Conservation (phyloP, 2,797 vertebrate genomes). For the Sebastiscus albofasciatus region DNA sequence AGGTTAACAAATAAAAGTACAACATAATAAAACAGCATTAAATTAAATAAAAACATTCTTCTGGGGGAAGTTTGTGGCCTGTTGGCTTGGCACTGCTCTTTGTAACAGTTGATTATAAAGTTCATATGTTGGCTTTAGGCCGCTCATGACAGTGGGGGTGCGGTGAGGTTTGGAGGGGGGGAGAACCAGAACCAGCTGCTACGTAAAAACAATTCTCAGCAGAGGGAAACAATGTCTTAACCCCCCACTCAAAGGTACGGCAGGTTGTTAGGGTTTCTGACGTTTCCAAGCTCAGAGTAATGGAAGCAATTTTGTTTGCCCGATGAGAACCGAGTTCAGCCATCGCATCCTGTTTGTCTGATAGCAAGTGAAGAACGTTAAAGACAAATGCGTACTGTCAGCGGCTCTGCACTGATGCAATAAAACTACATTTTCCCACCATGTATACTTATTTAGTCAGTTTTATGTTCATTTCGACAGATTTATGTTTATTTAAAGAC, state of each 20-base stretch:
- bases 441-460: background rate
- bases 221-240: slow-evolving; percentile 58
- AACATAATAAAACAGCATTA: slow-evolving; percentile 3
- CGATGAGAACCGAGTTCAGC: slow-evolving; percentile 39
- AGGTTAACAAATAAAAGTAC: background rate
- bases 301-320: slow-evolving; percentile 56
- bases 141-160: slow-evolving; percentile 54
- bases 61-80: slow-evolving; percentile 46
- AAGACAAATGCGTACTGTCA: slow-evolving; percentile 32
- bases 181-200: slow-evolving; percentile 74
- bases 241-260: slow-evolving; percentile 57
- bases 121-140: slow-evolving; percentile 68
- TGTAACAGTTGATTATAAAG: slow-evolving; percentile 67
- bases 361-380: slow-evolving; percentile 24
- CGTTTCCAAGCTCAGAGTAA: slow-evolving; percentile 61
- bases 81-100: slow-evolving; percentile 51
- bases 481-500: background rate
- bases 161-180: slow-evolving; percentile 18
- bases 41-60: slow-evolving; percentile 28
- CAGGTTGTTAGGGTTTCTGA: slow-evolving; percentile 62
- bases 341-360: slow-evolving; percentile 52
- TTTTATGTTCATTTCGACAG: slow-evolving; percentile 7
- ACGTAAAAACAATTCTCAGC: slow-evolving; percentile 65
- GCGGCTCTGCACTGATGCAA: slow-evolving; percentile 15
- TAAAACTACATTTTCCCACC: background rate